Evolutionary conservation across 2,888 invertebrate genomes (phyloP).

Genomic region (Leptinotarsa juncta): DNA sequence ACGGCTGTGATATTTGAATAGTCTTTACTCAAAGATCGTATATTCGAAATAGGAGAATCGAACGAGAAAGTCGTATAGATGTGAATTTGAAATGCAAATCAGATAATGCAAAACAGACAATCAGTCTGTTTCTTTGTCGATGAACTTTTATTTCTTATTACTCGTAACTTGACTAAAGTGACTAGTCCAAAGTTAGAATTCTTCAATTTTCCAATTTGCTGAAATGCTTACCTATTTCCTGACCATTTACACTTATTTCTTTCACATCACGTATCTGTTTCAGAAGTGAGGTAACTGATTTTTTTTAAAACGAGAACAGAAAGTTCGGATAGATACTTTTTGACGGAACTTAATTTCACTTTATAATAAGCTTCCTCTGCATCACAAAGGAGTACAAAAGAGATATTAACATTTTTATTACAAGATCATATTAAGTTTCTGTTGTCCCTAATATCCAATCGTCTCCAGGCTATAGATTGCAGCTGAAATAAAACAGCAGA

Average conservation of each 20-base stretch:
- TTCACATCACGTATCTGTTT: no score
- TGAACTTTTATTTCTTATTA: neutral
- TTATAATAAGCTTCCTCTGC: constrained; percentile 21
- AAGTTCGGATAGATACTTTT: neutral
- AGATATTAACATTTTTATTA: constrained; percentile 10
- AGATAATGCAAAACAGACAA: neutral
- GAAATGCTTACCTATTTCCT: no score
- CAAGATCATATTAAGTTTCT: constrained; percentile 6
- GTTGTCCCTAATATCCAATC: constrained; percentile 18
- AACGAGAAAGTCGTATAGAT: neutral
- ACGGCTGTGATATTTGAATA: neutral
- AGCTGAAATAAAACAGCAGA: neutral
- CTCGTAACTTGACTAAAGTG: no score
- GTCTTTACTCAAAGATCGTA: neutral
- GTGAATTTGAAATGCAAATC: constrained; percentile 11
- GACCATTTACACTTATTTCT: no score
- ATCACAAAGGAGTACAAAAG: constrained; percentile 7
- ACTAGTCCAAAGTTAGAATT: neutral
- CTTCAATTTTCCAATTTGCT: no score
- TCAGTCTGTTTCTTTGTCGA: neutral
- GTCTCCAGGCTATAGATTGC: neutral
- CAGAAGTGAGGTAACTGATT: no score
- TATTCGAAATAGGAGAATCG: constrained; percentile 1
- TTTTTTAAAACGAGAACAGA: neutral
- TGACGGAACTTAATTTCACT: neutral